Evolutionary conservation across 1,140 invertebrate species (phyloP).

Genomic region (Lepidurus couesii): DNA sequence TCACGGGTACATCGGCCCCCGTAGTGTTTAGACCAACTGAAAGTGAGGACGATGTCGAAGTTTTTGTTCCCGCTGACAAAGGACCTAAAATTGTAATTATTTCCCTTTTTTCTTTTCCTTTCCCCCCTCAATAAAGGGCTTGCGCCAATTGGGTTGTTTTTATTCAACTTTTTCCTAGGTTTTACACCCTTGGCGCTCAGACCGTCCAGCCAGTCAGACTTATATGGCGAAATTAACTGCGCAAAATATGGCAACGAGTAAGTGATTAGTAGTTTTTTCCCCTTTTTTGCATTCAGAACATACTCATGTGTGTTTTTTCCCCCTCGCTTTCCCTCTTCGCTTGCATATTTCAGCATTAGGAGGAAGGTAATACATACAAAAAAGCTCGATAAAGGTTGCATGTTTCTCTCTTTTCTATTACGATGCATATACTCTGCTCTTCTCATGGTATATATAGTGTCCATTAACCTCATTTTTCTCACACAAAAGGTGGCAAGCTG

Average conservation of each 20-base stretch:
- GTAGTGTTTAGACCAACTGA: not conserved
- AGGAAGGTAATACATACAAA: not conserved
- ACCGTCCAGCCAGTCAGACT: not conserved
- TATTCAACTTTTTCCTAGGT: not conserved
- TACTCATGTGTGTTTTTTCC: not conserved
- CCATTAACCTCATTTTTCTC: not conserved
- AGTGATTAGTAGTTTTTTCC: not conserved
- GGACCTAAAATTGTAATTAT: not conserved
- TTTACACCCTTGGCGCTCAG: not conserved
- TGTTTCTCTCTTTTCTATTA: not conserved
- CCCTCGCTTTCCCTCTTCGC: not conserved
- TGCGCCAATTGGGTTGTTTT: not conserved
- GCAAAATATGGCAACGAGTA: not conserved
- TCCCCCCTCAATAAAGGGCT: too few species aligned
- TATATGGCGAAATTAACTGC: not conserved
- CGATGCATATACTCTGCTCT: not conserved
- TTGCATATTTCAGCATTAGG: not conserved
- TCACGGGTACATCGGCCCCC: not conserved
- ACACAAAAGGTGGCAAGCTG: not conserved
- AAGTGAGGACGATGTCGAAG: not conserved
- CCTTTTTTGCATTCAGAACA: not conserved
- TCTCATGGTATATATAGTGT: not conserved
- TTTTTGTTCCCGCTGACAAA: not conserved
- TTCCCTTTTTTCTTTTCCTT: not conserved
- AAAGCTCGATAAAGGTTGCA: not conserved